Base-by-base conservation (phyloP, 2,888 invertebrate species). In the Capitulum mitella region DNA sequence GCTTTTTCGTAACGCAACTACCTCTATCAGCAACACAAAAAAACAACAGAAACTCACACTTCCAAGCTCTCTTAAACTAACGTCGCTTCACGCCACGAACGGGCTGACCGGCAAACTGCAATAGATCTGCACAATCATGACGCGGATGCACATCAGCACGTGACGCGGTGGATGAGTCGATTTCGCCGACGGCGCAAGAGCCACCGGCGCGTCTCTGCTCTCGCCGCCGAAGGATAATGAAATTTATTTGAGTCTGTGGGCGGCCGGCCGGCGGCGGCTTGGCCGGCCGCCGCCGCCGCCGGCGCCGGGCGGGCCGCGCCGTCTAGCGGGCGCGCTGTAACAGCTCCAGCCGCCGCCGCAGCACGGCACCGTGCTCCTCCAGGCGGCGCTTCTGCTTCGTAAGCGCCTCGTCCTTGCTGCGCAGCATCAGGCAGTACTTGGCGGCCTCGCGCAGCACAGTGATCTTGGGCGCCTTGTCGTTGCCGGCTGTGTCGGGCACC, bases 361-460 rank as follows among this genome's bases (percentile, higher is more conserved):
- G 29, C 46, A 3, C 19, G 26, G 29, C 29, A 10, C 46, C 46
- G 46, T 76, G 76, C 29, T 46, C 43, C 46, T 76, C 46, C 76
- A 76, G 46, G 3, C 46, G n/a, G 5, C 76, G 76, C 46, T 76
- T 76, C 46, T 76, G 76, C 46, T 48, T 43, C n/a, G 29, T 48
- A 19, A 76, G 76, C 76, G n/a, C n/a, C 29, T 76, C 76, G 46
- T 76, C 46, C 46, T 76, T 76, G 76, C 32, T 32, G 76, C 76
- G 76, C 76, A 76, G 76, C 76, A 46, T 43, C 76, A 76, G 8
- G 46, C 76, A 76, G 48, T 32, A 76, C 76, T 76, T 76, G 76
- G 76, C 76, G 46, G 76, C 76, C 46, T 76, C 76, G 76, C 76
- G 76, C 46, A 76, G 48, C 76, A 76, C 76, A 22, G 48, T 76